phyloP scores from a whole-genome alignment of 2,113 vertebrate genomes.

The Platichthys flesus region DNA sequence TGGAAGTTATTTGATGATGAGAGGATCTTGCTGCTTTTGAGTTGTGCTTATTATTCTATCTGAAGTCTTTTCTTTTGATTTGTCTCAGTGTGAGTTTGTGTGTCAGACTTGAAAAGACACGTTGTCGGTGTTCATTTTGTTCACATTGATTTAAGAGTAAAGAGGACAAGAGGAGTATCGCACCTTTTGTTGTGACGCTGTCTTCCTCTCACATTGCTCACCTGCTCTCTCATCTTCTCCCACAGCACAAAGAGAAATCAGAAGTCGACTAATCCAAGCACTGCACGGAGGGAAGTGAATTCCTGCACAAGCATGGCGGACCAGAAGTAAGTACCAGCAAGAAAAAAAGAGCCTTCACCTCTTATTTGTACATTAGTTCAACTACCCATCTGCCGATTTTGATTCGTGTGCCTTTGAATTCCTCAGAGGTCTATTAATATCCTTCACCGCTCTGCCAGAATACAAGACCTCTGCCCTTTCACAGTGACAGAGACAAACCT shows the following conservation, averaged over 20 bases:
- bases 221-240: conserved; percentile 58
- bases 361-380: conserved; percentile 12
- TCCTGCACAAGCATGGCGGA: conserved; percentile 69
- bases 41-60: conserved; percentile 3
- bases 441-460: conserved; percentile 40
- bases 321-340: conserved; percentile 74
- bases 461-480: conserved; percentile 46
- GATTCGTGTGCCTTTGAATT: conserved; percentile 45
- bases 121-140: background rate
- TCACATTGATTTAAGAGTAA: conserved; percentile 14
- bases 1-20: conserved; percentile 6
- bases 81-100: background rate
- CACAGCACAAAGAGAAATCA: conserved; percentile 76
- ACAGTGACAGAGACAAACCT: conserved; percentile 34
- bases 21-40: background rate
- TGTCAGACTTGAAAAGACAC: conserved; percentile 6
- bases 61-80: background rate
- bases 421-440: conserved; percentile 61
- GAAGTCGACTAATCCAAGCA: conserved; percentile 53
- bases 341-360: background rate
- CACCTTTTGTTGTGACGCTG: too few relatives aligned
- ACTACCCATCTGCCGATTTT: conserved; percentile 33
- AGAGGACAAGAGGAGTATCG: background rate
- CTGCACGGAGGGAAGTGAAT: conserved; percentile 58
- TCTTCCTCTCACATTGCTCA: conserved; percentile 31